phyloP scores from a whole-genome alignment of 2,797 vertebrate genomes.

The Eleutherodactylus coqui region DNA sequence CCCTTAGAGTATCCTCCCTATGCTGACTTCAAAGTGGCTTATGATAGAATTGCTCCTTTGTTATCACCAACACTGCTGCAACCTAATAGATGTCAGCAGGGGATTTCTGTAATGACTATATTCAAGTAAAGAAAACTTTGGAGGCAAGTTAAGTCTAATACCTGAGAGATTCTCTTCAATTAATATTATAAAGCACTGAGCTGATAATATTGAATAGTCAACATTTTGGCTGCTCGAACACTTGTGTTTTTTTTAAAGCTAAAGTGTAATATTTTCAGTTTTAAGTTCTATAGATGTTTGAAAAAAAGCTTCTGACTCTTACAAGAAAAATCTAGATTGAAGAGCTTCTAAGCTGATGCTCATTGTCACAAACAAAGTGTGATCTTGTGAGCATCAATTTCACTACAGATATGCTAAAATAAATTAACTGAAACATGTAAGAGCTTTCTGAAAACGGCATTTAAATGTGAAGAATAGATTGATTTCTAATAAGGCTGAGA shows the following conservation, averaged over 20 bases:
- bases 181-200: no score
- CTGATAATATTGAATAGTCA: neutral
- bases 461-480: slow-evolving; percentile 17
- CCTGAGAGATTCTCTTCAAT: no score
- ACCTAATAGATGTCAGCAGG: no score
- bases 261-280: neutral
- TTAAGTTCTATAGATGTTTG: neutral
- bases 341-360: neutral
- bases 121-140: no score
- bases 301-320: neutral
- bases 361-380: slow-evolving; percentile 11
- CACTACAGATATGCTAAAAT: neutral
- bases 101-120: no score
- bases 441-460: neutral
- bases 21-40: no score
- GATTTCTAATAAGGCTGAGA: neutral
- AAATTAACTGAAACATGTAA: slow-evolving; percentile 10
- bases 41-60: no score
- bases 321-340: neutral
- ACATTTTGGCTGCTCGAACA: neutral
- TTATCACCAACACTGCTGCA: no score
- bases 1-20: no score
- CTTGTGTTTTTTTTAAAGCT: neutral
- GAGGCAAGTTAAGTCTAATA: no score
- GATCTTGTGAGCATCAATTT: slow-evolving; percentile 32